Evolutionary conservation across 2,113 vertebrate genomes (phyloP), one percentile per base, ranked within the genome.

Genomic region (Gallinago media): DNA sequence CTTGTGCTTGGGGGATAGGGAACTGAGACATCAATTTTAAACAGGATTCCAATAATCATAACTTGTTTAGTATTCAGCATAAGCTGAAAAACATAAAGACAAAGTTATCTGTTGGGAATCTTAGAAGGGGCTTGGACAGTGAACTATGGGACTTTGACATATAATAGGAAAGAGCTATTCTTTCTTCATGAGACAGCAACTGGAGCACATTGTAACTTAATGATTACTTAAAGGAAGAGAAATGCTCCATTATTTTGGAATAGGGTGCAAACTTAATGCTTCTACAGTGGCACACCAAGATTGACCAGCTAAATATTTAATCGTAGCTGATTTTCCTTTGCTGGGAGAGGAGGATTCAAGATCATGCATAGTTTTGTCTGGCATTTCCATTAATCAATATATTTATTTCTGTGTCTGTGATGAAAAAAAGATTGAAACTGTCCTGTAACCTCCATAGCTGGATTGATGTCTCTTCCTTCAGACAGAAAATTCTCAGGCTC

Each of bases 181-280:
- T 83, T 16, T 88, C 71, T 93, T 61, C 63, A 46, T 27, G 76
- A 83, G 79, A 42, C 0, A 0, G 63, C 72, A 88, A 91, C 38
- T 89, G 86, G 44, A 95, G 86, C 91, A 89, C 50, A 32, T 59
- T 3, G 0, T 55, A 67, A 94, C 85, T 95, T 96, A 95, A 94
- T 96, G 55, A 94, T 96, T 97, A 95, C 55, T 95, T 55, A 75
- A 88, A 83, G 68, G 55, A 74, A 63, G 8, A 67, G 12, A 92
- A 47, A 86, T 89, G 38, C 42, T 74, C 50, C 19, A 27, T 12
- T 46, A 25, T 73, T 94, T 80, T 80, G 72, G 42, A 80, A 61
- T 26, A 26, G 50, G n/a, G 4, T 58, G 8, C 18, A 66, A 72
- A 58, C 38, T 20, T 40, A 59, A 40, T 3, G 2, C 26, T 58